Conservation (phyloP, 2,888 invertebrate species). For the Pasiphila rectangulata region DNA sequence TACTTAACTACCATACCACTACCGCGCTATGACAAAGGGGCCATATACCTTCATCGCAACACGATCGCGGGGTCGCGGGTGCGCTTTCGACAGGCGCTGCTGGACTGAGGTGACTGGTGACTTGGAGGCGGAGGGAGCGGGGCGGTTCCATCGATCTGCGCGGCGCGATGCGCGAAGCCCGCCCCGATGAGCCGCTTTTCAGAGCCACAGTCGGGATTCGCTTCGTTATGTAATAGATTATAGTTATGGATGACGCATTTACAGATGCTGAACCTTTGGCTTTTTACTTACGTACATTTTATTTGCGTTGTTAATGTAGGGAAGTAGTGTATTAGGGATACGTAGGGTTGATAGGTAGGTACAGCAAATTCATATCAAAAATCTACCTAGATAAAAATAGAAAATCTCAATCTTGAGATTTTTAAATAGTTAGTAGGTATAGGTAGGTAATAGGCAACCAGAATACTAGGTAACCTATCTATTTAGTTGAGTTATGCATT, state of each 20-base stretch:
- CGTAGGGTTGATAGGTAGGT: too few species aligned
- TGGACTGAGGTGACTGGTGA: conserved; percentile 44
- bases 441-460: too few species aligned
- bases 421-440: too few species aligned
- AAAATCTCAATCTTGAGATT: too few species aligned
- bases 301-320: too few species aligned
- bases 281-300: too few species aligned
- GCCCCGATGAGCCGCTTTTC: conserved; percentile 35
- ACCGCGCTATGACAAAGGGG: conserved; percentile 64
- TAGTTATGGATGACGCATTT: conserved; percentile 21
- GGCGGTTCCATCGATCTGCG: conserved; percentile 25
- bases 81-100: conserved; percentile 43
- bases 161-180: conserved; percentile 16
- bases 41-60: conserved; percentile 77
- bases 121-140: conserved; percentile 21
- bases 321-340: too few species aligned
- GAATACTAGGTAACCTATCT: too few species aligned
- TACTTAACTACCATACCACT: conserved; percentile 71
- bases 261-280: not conserved
- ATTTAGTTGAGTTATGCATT: too few species aligned
- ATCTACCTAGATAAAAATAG: too few species aligned
- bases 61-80: conserved; percentile 43
- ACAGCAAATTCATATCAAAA: too few species aligned
- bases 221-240: conserved; percentile 38
- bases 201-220: conserved; percentile 37